Base-by-base conservation (phyloP, 1,140 invertebrate genomes). In the Pygmarrhopalites habei region DNA sequence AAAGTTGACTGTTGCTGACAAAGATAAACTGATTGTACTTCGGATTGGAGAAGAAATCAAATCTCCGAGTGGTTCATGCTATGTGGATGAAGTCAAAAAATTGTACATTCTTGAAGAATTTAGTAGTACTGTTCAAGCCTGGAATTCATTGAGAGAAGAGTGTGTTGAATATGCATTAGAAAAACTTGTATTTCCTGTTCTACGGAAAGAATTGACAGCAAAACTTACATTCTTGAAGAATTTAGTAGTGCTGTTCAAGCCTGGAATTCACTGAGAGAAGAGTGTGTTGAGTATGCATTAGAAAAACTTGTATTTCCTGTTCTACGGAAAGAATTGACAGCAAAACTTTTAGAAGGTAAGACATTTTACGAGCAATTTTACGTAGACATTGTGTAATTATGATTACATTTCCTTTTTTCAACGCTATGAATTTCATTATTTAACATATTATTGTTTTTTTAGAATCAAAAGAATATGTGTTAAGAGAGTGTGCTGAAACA, bases 231-330 rank as follows among this genome's bases (percentile, higher is more conserved):
- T 28, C 73, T 89, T 80, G 96, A 99, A 79, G 96, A 98, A 75
- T 98, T 95, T 75, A 94, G 90, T 71, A 91, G 92, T 70, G 87
- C 88, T 68, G 95, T 97, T 0, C 88, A 97, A 73, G 90, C 95
- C 64, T 99, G 97, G 97, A 99, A 99, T 75, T 81, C 85, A 0
- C 73, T 97, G 51, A 80, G 96, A 32, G 83, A 84, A 0, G 86
- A 92, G 69, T 90, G 91, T 61, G 86, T 99, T 0, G 88, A 94
- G 67, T 79, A 90, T 55, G 92, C 95, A 0, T 79, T 98, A 10
- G 88, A 82, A 7, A 87, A 89, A 67, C 88, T 95, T 75, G 82
- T 99, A 0, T 87, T 92, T 72, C 94, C 93, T 0, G 87, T 90
- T 72, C 81, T 99, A 66, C 82, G 88, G 58, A 87, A 91, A 69